Evolutionary conservation across 30 jellyfish, hydroid and myxozoan species (phyloP).

Genomic region (Hydractinia echinata): DNA sequence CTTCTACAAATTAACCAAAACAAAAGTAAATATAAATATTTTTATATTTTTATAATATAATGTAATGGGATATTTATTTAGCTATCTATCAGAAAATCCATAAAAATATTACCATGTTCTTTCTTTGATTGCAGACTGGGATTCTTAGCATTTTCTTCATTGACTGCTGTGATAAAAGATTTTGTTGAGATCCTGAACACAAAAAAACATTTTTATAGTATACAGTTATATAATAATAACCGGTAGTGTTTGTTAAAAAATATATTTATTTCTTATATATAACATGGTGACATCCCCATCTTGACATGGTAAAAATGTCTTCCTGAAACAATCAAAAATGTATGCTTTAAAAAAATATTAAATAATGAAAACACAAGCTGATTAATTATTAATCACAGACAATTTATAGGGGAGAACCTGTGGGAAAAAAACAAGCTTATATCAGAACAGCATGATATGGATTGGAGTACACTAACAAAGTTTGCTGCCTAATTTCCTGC

Average conservation of each 20-base stretch:
- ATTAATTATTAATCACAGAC: constrained; percentile 7
- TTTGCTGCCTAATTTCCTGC: too few relatives aligned
- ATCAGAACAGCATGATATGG: constrained; percentile 9
- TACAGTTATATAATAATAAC: too few relatives aligned
- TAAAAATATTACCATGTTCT: too few relatives aligned
- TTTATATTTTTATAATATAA: neutral
- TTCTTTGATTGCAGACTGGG: too few relatives aligned
- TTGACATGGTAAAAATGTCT: constrained; percentile 10
- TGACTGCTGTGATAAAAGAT: too few relatives aligned
- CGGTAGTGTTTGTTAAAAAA: too few relatives aligned
- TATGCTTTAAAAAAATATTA: constrained; percentile 8
- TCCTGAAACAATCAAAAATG: constrained; percentile 5
- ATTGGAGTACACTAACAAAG: neutral
- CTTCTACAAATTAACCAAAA: constrained; percentile 3
- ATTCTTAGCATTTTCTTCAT: too few relatives aligned
- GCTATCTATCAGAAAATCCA: too few relatives aligned
- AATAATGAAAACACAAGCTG: constrained; percentile 18
- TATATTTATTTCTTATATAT: neutral
- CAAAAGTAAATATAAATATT: neutral
- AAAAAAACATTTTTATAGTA: too few relatives aligned
- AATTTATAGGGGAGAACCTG: constrained; percentile 17
- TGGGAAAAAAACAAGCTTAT: neutral
- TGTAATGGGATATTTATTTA: too few relatives aligned
- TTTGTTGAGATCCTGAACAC: too few relatives aligned
- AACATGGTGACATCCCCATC: constrained; percentile 1